These are phyloP conservation scores for Cyprinus carpio DNA, from an alignment of 2,113 vertebrate species.

Conservation along the genomic window DNA sequence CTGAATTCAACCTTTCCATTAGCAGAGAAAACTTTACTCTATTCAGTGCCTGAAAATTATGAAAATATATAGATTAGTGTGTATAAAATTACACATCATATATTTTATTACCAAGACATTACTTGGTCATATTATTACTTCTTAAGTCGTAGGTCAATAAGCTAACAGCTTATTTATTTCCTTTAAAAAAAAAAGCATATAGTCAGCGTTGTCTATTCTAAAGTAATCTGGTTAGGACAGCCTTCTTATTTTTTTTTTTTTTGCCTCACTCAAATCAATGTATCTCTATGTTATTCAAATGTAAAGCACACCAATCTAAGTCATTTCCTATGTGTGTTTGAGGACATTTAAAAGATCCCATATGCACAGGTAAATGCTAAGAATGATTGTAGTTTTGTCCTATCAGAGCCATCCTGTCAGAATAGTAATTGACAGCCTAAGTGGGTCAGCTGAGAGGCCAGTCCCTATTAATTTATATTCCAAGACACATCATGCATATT, in stretches of 20 bases:
- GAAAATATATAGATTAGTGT: neutral
- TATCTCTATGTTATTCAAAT: constrained; percentile 1
- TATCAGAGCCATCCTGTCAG: constrained; percentile 85
- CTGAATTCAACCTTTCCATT: neutral
- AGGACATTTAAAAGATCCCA: constrained; percentile 78
- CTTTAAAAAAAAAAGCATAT: neutral
- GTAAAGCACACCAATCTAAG: neutral
- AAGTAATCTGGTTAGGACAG: neutral
- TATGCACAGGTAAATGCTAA: constrained; percentile 78
- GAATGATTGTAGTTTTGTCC: constrained; percentile 81
- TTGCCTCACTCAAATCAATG: neutral
- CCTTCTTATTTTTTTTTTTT: neutral
- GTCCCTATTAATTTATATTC: constrained; percentile 96
- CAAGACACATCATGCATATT: constrained; percentile 91
- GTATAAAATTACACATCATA: neutral
- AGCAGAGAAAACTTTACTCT: neutral
- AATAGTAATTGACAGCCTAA: constrained; percentile 90
- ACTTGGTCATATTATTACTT: neutral
- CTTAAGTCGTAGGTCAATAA: neutral
- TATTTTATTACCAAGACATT: neutral
- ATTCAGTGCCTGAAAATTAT: neutral
- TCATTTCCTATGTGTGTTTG: neutral
- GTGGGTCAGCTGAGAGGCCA: constrained; percentile 91
- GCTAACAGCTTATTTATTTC: neutral
- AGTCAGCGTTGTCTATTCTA: neutral